Evolutionary conservation across 2,888 invertebrate species (phyloP).

Genomic region (Dermolepida albohirtum): DNA sequence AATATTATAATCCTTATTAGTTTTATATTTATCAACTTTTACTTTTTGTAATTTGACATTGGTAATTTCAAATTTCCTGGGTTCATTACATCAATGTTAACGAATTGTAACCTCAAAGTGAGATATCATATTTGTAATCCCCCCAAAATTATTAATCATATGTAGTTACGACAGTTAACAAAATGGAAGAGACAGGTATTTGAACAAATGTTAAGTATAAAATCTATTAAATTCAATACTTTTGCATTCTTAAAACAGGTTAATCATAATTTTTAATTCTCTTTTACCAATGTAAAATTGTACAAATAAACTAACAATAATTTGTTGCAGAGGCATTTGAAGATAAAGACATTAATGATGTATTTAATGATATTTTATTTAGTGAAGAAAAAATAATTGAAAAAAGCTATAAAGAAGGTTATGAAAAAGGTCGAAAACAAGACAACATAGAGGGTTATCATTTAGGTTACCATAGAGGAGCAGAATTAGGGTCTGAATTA

Average conservation of each 20-base stretch:
- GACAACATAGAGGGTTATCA: conserved; percentile 78
- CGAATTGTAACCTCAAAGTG: too few species aligned
- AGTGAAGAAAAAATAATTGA: conserved; percentile 75
- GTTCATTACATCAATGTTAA: too few species aligned
- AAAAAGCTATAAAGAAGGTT: conserved; percentile 77
- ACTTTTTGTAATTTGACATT: too few species aligned
- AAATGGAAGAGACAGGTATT: conserved; percentile 4
- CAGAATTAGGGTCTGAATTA: conserved; percentile 80
- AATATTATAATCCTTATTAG: too few species aligned
- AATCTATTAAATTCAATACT: neutral
- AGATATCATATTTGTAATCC: too few species aligned
- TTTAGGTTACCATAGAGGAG: conserved; percentile 82
- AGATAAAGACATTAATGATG: conserved; percentile 76
- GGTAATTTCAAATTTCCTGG: too few species aligned
- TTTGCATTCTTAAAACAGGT: neutral
- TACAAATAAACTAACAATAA: neutral
- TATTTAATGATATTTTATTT: conserved; percentile 77
- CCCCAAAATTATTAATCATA: conserved; percentile 3
- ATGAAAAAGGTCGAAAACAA: conserved; percentile 70
- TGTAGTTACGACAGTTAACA: neutral
- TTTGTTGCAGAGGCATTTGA: conserved; percentile 11
- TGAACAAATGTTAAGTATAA: neutral
- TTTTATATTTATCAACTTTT: too few species aligned
- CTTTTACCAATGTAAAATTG: neutral
- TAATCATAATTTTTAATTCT: neutral